These are phyloP conservation scores for Gadopsis marmoratus DNA, from an alignment of 2,797 vertebrate genomes.

Conservation along the genomic window DNA sequence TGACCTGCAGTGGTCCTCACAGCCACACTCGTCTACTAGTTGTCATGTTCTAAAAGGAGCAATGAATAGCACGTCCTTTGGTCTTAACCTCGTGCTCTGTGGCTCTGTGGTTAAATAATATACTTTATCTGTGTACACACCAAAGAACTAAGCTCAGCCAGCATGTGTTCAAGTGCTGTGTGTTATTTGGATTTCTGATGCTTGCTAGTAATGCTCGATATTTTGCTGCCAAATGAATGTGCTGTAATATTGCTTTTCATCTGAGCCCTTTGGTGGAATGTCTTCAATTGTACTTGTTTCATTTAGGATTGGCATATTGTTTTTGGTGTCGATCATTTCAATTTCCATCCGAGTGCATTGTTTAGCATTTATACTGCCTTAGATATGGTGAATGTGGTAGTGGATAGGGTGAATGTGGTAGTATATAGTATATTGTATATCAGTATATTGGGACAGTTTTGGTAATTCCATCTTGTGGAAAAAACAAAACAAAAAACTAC, in stretches of 20 bases:
- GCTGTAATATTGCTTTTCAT: not conserved
- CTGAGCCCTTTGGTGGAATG: not conserved
- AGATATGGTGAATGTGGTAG: not conserved
- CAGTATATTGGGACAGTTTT: too few relatives aligned
- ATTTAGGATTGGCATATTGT: not conserved
- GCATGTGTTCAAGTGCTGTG: not conserved
- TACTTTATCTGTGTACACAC: constrained; percentile 40
- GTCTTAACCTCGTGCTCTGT: constrained; percentile 56
- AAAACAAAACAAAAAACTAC: not conserved
- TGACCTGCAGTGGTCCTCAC: constrained; percentile 69
- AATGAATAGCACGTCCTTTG: constrained; percentile 49
- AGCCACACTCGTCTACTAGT: constrained; percentile 50
- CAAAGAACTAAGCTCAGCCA: constrained; percentile 9
- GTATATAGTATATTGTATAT: too few relatives aligned
- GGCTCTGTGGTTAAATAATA: constrained; percentile 62
- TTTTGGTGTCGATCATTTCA: not conserved
- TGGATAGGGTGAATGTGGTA: too few relatives aligned
- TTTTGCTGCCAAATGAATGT: not conserved
- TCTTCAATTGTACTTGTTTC: not conserved
- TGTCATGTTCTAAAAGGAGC: constrained; percentile 65
- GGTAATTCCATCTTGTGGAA: too few relatives aligned
- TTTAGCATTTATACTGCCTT: not conserved
- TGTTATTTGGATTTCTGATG: not conserved
- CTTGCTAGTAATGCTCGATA: not conserved
- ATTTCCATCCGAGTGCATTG: not conserved